Evolutionary conservation across 2,888 invertebrate genomes (phyloP).

Genomic region (Phyto melanocephala): DNA sequence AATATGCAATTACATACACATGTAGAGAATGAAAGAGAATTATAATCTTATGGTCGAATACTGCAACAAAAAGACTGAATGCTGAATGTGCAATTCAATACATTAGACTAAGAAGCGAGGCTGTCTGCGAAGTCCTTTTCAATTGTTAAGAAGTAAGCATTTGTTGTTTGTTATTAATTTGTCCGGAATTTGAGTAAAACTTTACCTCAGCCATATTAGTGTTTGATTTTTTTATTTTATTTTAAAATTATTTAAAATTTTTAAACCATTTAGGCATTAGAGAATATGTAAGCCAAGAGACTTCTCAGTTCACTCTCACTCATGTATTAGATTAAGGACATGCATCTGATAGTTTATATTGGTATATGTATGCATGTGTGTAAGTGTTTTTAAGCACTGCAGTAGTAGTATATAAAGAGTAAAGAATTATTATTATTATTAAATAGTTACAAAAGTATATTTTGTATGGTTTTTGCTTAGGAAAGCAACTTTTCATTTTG

Average conservation of each 20-base stretch:
- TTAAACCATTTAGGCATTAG: too few species aligned
- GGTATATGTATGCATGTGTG: slow-evolving; percentile 1
- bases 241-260: too few species aligned
- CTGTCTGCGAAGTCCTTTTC: background rate
- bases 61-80: slow-evolving; percentile 54
- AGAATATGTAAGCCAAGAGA: too few species aligned
- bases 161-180: too few species aligned
- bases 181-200: too few species aligned
- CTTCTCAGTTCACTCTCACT: too few species aligned
- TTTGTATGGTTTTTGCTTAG: slow-evolving; percentile 49
- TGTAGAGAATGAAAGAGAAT: slow-evolving; percentile 23
- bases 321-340: background rate
- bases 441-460: slow-evolving; percentile 59
- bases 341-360: background rate
- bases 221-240: too few species aligned
- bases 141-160: background rate
- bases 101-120: background rate
- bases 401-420: slow-evolving; percentile 40
- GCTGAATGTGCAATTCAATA: slow-evolving; percentile 61
- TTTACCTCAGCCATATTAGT: too few species aligned
- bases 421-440: slow-evolving; percentile 58
- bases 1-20: background rate
- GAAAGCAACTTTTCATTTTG: slow-evolving; percentile 44
- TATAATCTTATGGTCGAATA: slow-evolving; percentile 54
- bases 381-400: slow-evolving; percentile 30